These are phyloP conservation scores for Marmota flaviventris DNA, from an alignment of 2,113 vertebrate genomes.

Conservation along the genomic window DNA sequence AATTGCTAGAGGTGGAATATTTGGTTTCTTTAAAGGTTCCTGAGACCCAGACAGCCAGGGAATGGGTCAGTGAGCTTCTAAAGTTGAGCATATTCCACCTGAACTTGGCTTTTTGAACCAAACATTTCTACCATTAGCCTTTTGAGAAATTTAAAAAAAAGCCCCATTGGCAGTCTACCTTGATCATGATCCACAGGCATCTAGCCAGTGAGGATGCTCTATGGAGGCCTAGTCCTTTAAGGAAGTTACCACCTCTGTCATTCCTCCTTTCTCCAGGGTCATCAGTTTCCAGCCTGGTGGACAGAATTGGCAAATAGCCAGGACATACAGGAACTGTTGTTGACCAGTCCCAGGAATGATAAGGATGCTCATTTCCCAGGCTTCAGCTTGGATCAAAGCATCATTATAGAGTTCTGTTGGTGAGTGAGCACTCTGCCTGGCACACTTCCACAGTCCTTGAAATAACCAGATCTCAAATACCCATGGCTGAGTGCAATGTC, in stretches of 20 bases:
- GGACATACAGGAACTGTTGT: neutral
- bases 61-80: neutral
- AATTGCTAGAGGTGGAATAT: neutral
- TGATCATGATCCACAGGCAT: neutral
- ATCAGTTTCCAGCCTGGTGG: neutral
- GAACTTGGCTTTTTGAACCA: neutral
- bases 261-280: neutral
- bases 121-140: neutral
- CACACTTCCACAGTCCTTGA: neutral
- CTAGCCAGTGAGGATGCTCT: neutral
- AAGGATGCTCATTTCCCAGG: neutral
- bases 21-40: neutral
- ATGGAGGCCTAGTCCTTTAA: neutral
- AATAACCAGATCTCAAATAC: neutral
- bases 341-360: too few relatives aligned
- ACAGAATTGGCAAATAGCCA: neutral
- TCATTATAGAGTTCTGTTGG: neutral
- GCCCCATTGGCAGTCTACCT: neutral
- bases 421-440: neutral
- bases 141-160: too few relatives aligned
- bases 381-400: neutral
- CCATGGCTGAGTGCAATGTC: too few relatives aligned
- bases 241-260: neutral
- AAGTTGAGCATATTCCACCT: neutral
- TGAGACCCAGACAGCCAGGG: neutral